A percentile compares a stretch with the other conserved stretches of the same genome.
Conservation (phyloP, 64 coral and sea anemone species). For the Actinia equina region DNA sequence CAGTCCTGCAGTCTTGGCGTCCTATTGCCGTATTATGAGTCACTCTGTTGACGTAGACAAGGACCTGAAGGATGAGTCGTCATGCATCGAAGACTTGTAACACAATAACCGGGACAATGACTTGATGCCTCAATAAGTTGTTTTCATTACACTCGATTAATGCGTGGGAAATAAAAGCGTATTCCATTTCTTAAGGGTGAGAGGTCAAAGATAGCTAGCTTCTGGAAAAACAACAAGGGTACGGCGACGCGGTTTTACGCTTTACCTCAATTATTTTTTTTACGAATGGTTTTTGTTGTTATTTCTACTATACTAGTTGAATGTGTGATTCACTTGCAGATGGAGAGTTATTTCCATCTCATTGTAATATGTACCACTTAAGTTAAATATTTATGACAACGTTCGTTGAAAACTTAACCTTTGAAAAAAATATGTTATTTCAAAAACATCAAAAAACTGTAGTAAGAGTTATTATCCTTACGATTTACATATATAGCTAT, state of each 20-base stretch:
- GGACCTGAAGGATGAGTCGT: background rate
- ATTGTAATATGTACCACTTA: background rate
- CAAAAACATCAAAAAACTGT: background rate
- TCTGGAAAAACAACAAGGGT: conserved; percentile 5
- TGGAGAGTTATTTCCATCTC: background rate
- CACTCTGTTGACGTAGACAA: background rate
- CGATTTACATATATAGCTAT: background rate
- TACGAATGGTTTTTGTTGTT: conserved; percentile 1
- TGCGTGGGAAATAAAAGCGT: conserved; percentile 7
- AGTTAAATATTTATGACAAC: conserved; percentile 26
- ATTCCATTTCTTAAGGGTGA: background rate
- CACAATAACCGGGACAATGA: conserved; percentile 12
- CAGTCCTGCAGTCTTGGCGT: background rate
- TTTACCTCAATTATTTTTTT: background rate
- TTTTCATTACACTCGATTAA: conserved; percentile 16
- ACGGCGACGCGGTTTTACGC: background rate
- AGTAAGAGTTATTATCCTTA: background rate
- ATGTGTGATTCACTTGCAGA: background rate
- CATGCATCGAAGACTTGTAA: conserved; percentile 12
- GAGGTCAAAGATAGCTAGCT: background rate
- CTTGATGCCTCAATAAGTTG: conserved; percentile 10
- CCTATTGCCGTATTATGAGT: background rate
- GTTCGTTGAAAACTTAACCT: conserved; percentile 14
- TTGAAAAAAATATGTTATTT: background rate
- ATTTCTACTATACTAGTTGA: background rate